Evolutionary conservation across 1,140 invertebrate genomes (phyloP).

Genomic region (Mactra quadrangularis): DNA sequence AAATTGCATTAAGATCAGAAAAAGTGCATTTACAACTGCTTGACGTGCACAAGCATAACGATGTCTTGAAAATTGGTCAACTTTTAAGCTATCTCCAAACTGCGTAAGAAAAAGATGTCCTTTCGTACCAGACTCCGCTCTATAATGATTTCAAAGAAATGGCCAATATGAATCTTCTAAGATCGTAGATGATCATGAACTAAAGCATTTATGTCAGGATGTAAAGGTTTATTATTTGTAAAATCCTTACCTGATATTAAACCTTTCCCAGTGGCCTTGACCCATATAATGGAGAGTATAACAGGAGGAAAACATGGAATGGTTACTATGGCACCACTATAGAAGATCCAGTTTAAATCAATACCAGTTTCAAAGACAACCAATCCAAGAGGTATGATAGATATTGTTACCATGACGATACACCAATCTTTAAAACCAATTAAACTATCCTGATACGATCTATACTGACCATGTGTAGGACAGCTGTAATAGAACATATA

Average conservation of each 20-base stretch:
- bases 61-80: no score
- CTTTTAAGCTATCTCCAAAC: no score
- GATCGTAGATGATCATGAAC: no score
- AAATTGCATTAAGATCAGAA: no score
- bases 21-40: no score
- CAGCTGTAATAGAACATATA: conserved; percentile 64
- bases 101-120: no score
- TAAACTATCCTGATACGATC: conserved; percentile 82
- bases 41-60: no score
- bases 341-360: conserved; percentile 82
- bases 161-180: no score
- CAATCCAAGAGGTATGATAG: conserved; percentile 78
- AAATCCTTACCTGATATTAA: conserved; percentile 77
- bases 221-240: no score
- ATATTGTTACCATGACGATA: conserved; percentile 79
- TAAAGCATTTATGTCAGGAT: no score
- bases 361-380: conserved; percentile 79
- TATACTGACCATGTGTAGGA: conserved; percentile 79
- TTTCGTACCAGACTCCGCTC: no score
- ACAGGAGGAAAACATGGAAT: conserved; percentile 81
- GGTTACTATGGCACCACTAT: conserved; percentile 78
- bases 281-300: conserved; percentile 79
- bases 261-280: conserved; percentile 79
- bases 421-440: conserved; percentile 83
- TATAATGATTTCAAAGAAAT: no score